A percentile compares a stretch with the other conserved stretches of the same genome.
These are phyloP conservation scores for Willisornis vidua DNA, from an alignment of 2,113 vertebrate genomes.

Conservation along the genomic window DNA sequence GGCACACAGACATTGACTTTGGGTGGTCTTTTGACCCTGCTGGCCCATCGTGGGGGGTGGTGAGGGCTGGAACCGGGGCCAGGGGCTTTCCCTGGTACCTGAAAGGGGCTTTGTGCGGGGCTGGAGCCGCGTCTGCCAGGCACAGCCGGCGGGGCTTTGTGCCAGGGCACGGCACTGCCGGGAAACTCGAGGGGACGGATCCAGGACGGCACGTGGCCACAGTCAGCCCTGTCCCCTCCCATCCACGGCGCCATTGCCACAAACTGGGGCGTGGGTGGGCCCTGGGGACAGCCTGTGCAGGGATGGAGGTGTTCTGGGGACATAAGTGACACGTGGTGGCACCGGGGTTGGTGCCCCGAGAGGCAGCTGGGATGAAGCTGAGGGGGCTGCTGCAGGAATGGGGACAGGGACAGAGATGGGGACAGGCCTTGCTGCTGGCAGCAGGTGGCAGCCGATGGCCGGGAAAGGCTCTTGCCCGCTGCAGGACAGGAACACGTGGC, in stretches of 20 bases:
- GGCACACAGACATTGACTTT: rapidly evolving
- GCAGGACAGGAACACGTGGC: rapidly evolving
- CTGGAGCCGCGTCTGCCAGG: background rate
- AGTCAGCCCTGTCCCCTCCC: background rate
- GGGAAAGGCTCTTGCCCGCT: background rate
- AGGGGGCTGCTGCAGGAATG: background rate
- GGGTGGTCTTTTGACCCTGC: background rate
- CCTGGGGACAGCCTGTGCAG: background rate
- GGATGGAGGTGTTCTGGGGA: background rate
- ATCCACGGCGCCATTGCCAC: rapidly evolving
- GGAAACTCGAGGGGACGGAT: background rate
- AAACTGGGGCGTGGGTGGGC: background rate
- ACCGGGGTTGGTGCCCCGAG: rapidly evolving
- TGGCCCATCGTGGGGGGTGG: background rate
- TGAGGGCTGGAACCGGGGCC: background rate
- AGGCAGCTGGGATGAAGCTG: rapidly evolving
- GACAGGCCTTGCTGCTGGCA: background rate
- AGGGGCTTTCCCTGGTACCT: background rate
- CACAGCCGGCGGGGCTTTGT: background rate
- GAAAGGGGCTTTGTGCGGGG: constrained; percentile 24
- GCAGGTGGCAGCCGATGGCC: background rate
- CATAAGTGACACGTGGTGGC: rapidly evolving
- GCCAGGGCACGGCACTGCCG: background rate
- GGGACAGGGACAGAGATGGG: background rate
- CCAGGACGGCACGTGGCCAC: background rate